Percentiles rank a stretch among this genome's conserved stretches.
These are phyloP conservation scores for Amiota communis DNA, from an alignment of 2,888 invertebrate genomes.

Conservation along the genomic window DNA sequence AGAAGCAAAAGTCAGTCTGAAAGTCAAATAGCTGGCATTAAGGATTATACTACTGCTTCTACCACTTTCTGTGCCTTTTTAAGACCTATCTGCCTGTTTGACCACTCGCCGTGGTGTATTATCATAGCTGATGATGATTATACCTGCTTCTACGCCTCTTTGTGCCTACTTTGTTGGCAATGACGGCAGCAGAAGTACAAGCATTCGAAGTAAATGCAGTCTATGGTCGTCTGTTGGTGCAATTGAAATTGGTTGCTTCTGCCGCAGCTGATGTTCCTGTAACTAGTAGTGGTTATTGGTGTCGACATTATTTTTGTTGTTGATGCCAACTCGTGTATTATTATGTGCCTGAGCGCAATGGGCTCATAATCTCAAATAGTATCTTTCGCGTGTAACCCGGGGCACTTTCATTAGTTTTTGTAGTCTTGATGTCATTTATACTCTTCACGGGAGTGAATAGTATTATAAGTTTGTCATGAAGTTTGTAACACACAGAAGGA, in stretches of 20 bases:
- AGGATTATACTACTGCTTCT: conserved; percentile 52
- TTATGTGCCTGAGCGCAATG: conserved; percentile 70
- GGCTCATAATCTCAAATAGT: conserved; percentile 70
- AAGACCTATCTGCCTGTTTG: neutral
- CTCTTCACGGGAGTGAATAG: too few species aligned
- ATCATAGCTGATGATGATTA: conserved; percentile 71
- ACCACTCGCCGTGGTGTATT: conserved; percentile 62
- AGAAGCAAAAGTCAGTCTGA: conserved; percentile 49
- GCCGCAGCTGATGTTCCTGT: conserved; percentile 30
- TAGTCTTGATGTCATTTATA: too few species aligned
- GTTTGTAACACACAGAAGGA: too few species aligned
- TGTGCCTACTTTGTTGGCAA: conserved; percentile 55
- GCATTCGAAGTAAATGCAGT: conserved; percentile 38
- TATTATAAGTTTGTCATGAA: too few species aligned
- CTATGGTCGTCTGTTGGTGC: conserved; percentile 40
- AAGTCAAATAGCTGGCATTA: conserved; percentile 64
- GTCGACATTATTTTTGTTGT: conserved; percentile 37
- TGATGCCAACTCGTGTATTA: conserved; percentile 55
- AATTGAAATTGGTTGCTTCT: conserved; percentile 53
- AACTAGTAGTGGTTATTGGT: conserved; percentile 40
- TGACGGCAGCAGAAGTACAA: conserved; percentile 29
- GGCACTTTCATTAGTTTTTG: conserved; percentile 53
- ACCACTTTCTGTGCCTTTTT: neutral
- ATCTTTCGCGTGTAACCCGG: conserved; percentile 71
- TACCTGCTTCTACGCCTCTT: conserved; percentile 65